phyloP scores from a whole-genome alignment of 2,888 invertebrate species.

The Agriopis leucophaearia region DNA sequence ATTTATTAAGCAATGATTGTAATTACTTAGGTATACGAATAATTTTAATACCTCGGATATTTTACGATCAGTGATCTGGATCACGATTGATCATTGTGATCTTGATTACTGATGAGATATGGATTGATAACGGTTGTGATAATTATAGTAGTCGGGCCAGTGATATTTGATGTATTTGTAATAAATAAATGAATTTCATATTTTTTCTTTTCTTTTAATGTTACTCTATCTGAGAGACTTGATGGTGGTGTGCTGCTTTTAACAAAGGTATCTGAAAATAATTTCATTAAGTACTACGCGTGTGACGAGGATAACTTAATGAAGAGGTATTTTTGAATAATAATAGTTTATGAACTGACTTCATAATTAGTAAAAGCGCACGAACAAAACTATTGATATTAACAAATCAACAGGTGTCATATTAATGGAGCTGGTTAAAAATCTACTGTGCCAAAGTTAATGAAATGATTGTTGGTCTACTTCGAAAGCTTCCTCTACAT shows the following conservation, averaged over 20 bases:
- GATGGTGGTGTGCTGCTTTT: background rate
- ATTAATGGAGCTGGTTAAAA: too few relatives aligned
- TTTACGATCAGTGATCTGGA: constrained; percentile 65
- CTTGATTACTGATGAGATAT: constrained; percentile 66
- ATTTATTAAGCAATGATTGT: constrained; percentile 36
- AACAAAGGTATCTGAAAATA: constrained; percentile 39
- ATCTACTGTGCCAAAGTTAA: too few relatives aligned
- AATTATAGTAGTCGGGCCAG: constrained; percentile 57
- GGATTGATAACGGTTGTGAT: constrained; percentile 59
- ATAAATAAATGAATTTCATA: constrained; percentile 56
- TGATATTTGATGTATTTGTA: constrained; percentile 61
- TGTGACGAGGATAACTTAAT: background rate
- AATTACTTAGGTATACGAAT: constrained; percentile 54
- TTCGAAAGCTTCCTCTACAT: too few relatives aligned
- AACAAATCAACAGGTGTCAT: too few relatives aligned
- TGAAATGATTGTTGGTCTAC: too few relatives aligned
- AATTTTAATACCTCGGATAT: constrained; percentile 54
- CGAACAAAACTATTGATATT: too few relatives aligned
- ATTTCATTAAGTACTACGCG: background rate
- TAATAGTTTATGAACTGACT: too few relatives aligned
- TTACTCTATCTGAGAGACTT: constrained; percentile 24
- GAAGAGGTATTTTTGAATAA: background rate
- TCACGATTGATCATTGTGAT: constrained; percentile 80
- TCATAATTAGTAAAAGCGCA: too few relatives aligned
- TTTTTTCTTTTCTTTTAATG: constrained; percentile 42